Conservation (phyloP, 2,888 invertebrate species). For the Noctua janthe region DNA sequence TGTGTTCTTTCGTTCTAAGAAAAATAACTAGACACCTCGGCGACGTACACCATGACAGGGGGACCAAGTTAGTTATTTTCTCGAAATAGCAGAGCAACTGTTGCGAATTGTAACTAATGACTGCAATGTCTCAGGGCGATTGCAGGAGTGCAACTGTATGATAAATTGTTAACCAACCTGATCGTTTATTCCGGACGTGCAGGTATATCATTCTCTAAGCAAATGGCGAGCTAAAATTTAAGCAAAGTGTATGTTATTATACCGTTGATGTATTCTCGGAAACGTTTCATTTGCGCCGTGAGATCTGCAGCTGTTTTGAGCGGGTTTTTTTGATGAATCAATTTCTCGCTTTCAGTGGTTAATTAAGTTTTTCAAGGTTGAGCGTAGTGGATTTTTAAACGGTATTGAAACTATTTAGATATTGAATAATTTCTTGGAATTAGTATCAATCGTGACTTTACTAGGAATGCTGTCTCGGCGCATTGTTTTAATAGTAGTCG, state of each 20-base stretch:
- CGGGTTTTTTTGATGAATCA: conserved; percentile 54
- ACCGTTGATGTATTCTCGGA: conserved; percentile 63
- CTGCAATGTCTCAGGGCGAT: conserved; percentile 77
- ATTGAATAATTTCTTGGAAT: conserved; percentile 52
- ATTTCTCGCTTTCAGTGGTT: conserved; percentile 51
- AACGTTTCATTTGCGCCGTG: conserved; percentile 52
- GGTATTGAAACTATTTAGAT: conserved; percentile 43
- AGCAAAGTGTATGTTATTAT: conserved; percentile 64
- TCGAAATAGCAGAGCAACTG: conserved; percentile 82
- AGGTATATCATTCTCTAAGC: conserved; percentile 73
- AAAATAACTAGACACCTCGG: conserved; percentile 55
- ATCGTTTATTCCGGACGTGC: conserved; percentile 76
- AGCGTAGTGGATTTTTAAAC: conserved; percentile 52
- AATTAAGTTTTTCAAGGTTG: conserved; percentile 59
- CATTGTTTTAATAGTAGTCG: conserved; percentile 75
- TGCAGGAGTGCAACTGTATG: conserved; percentile 77
- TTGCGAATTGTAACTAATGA: conserved; percentile 85
- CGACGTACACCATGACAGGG: conserved; percentile 70
- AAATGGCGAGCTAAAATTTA: conserved; percentile 63
- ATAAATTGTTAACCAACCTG: conserved; percentile 80
- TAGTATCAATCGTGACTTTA: conserved; percentile 51
- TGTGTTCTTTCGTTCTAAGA: conserved; percentile 49
- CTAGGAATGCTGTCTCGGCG: conserved; percentile 74
- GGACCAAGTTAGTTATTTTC: conserved; percentile 76
- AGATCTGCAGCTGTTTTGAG: conserved; percentile 48